Evolutionary conservation across 2,113 vertebrate genomes (phyloP).

Genomic region (Cebidichthys violaceus): DNA sequence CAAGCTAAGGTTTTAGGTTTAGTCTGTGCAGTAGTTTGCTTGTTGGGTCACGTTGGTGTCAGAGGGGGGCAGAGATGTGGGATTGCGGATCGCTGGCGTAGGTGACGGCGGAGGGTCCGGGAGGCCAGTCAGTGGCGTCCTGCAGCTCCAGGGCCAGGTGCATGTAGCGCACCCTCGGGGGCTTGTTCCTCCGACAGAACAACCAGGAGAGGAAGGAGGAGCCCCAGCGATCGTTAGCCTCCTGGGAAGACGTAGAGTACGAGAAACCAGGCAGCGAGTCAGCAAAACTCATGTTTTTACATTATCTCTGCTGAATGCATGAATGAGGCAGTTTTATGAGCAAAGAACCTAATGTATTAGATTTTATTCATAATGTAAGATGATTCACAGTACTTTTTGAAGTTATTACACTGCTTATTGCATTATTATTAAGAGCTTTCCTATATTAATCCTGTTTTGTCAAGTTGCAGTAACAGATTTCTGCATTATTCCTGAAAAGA

Average conservation of each 20-base stretch:
- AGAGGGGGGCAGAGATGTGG: conserved; percentile 41
- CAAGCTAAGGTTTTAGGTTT: neutral
- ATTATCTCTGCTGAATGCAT: neutral
- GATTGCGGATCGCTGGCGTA: conserved; percentile 81
- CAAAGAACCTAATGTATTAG: neutral
- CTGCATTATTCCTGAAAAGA: neutral
- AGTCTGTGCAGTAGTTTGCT: conserved; percentile 22
- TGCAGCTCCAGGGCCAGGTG: conserved; percentile 91
- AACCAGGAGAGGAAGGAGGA: conserved; percentile 82
- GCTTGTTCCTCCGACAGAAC: conserved; percentile 80
- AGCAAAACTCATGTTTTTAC: neutral
- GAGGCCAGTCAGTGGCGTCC: conserved; percentile 91
- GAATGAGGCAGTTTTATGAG: neutral
- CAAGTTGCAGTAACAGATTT: neutral
- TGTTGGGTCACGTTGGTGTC: conserved; percentile 16
- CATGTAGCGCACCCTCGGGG: conserved; percentile 88
- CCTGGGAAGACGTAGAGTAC: conserved; percentile 74
- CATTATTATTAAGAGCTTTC: neutral
- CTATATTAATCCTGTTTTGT: neutral
- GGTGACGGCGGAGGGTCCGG: conserved; percentile 88
- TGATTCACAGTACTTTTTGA: neutral
- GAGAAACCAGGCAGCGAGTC: neutral
- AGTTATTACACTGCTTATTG: neutral
- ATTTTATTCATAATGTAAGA: neutral
- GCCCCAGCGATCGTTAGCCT: conserved; percentile 81